Evolutionary conservation across 2,113 vertebrate genomes (phyloP), one percentile per base, ranked within the genome.

Genomic region (Argyrosomus japonicus): DNA sequence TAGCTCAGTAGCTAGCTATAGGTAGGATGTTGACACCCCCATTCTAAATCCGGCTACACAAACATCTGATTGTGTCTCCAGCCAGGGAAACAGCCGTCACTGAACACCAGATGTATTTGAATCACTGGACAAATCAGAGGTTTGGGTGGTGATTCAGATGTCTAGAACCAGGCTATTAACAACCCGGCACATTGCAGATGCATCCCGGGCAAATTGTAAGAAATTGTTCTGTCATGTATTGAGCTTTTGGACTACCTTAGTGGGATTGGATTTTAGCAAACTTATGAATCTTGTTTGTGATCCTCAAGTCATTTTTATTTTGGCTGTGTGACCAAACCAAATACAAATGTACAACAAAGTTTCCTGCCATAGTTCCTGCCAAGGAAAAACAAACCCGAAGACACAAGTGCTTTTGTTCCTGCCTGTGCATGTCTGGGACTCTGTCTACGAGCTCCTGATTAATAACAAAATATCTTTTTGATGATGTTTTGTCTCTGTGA

Each of bases 391-490:
- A 61, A 68, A 65, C 9, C 17, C 7, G 9, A 17, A 27, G 21
- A 78, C 58, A 60, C 11, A 13, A 17, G 72, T 47, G 23, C 10
- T 77, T 60, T 40, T 75, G n/a, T 53, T 74, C 1, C 36, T 2
- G 0, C 71, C 19, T 50, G 19, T 51, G 48, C 68, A 57, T 79
- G 58, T 76, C 60, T 77, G 60, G 71, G 62, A 82, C 85, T 77
- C 36, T 36, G 62, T 87, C 75, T 89, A 56, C 14, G 69, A 89
- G 69, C 23, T 76, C 75, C 71, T 83, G 80, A 88, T 90, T 89
- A 77, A 89, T 82, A 84, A 81, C 81, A 65, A 68, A 85, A 89
- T 62, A 63, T 57, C 32, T 75, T 62, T 82, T 65, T 50, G 57
- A 81, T 81, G 82, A 87, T 58, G 64, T 77, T 82, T 82, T 81